phyloP scores from a whole-genome alignment of 2,113 vertebrate species.

The Megalops atlanticus region DNA sequence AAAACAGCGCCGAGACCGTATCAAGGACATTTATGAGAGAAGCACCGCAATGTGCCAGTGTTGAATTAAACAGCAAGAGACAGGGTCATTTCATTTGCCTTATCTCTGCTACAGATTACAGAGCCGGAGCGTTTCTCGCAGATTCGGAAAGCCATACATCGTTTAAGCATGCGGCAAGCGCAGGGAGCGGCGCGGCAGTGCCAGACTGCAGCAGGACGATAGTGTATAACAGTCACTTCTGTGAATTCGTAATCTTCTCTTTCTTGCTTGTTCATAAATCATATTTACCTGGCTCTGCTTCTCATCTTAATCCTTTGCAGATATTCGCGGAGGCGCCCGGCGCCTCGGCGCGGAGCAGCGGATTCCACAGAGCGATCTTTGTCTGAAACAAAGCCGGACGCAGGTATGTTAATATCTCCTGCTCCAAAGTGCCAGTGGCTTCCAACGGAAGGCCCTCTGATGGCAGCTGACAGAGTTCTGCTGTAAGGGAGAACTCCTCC shows the following conservation, averaged over 20 bases:
- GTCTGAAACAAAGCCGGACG: slow-evolving; percentile 9
- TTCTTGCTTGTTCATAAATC: slow-evolving; percentile 14
- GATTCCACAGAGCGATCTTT: neutral
- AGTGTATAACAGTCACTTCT: neutral
- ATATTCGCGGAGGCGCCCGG: slow-evolving; percentile 27
- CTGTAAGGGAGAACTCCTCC: neutral
- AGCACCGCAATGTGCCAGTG: neutral
- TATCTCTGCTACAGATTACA: neutral
- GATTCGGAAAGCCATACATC: neutral
- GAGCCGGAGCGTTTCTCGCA: neutral
- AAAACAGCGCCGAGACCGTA: neutral
- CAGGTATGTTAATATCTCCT: slow-evolving; percentile 43
- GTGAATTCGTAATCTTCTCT: slow-evolving; percentile 14
- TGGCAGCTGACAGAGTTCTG: too few relatives aligned
- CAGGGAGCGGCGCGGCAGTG: neutral
- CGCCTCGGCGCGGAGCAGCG: slow-evolving; percentile 5
- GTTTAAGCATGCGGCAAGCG: neutral
- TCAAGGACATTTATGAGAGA: neutral
- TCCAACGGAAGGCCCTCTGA: slow-evolving; percentile 48
- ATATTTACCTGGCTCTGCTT: slow-evolving; percentile 16
- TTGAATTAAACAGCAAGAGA: neutral
- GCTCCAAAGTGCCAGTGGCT: slow-evolving; percentile 45
- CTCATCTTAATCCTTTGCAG: slow-evolving; percentile 3
- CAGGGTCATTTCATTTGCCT: neutral
- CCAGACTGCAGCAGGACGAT: neutral